phyloP scores from a whole-genome alignment of 1,140 invertebrate genomes.

The Calliphora vicina region DNA sequence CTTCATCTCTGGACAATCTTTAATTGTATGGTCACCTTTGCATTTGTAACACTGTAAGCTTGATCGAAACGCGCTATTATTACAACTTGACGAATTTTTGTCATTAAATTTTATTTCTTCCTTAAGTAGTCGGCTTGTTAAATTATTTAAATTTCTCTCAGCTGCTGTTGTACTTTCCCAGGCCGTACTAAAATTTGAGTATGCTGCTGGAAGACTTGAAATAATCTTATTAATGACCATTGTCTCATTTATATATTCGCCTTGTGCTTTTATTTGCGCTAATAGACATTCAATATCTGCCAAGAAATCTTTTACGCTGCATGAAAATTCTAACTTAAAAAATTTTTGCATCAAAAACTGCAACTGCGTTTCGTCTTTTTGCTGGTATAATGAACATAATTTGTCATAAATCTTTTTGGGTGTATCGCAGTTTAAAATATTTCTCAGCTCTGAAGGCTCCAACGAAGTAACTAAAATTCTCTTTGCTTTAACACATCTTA shows the following conservation, averaged over 20 bases:
- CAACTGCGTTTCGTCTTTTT: neutral
- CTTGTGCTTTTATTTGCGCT: neutral
- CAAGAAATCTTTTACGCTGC: neutral
- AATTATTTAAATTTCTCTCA: neutral
- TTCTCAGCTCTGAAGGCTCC: neutral
- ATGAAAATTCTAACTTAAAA: neutral
- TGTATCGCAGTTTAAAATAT: neutral
- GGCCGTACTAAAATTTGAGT: neutral
- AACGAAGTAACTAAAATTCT: neutral
- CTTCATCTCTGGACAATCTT: neutral
- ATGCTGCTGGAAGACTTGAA: neutral
- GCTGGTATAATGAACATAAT: neutral
- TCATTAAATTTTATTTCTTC: neutral
- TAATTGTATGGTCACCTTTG: neutral
- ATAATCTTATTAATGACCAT: neutral
- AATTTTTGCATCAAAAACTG: neutral
- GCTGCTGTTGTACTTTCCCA: neutral
- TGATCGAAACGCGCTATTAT: neutral
- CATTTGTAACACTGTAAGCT: neutral
- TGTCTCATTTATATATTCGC: neutral
- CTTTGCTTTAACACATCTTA: neutral
- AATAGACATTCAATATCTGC: neutral
- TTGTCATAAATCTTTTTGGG: neutral
- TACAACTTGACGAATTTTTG: neutral
- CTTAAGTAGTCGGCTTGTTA: neutral